Evolutionary conservation across 2,113 vertebrate genomes (phyloP).

Genomic region (Forbesichthys papilliferus): DNA sequence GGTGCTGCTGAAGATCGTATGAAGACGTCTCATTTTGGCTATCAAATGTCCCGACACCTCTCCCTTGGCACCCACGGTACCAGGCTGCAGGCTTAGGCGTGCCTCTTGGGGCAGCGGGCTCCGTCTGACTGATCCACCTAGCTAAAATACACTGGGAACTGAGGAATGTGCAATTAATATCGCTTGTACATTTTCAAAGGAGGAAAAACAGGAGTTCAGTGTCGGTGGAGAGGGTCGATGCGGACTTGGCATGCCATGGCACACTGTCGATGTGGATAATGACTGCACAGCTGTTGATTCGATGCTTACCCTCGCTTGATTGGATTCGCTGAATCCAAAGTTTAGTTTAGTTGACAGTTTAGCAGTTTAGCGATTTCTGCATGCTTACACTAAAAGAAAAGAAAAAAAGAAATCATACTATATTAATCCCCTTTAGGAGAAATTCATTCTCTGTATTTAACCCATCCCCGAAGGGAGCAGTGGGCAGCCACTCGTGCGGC

Average conservation of each 20-base stretch:
- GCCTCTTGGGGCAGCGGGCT: constrained; percentile 36
- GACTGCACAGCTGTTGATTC: not conserved
- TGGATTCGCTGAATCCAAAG: not conserved
- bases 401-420: too few relatives aligned
- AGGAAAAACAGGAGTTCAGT: not conserved
- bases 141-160: constrained; percentile 18
- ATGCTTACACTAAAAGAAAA: not conserved
- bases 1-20: constrained; percentile 67
- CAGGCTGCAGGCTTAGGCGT: constrained; percentile 45
- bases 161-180: constrained; percentile 39
- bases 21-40: constrained; percentile 65
- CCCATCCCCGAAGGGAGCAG: too few relatives aligned
- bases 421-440: too few relatives aligned
- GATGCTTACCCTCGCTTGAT: not conserved
- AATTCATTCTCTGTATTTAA: too few relatives aligned
- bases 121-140: constrained; percentile 58
- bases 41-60: constrained; percentile 63
- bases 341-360: not conserved
- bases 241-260: not conserved
- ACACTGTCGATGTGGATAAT: not conserved
- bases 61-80: constrained; percentile 42
- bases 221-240: not conserved
- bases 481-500: too few relatives aligned
- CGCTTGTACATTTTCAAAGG: constrained; percentile 10
- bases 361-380: not conserved